These are phyloP conservation scores for Anoura caudifer DNA, from an alignment of 2,113 vertebrate species.

Conservation along the genomic window DNA sequence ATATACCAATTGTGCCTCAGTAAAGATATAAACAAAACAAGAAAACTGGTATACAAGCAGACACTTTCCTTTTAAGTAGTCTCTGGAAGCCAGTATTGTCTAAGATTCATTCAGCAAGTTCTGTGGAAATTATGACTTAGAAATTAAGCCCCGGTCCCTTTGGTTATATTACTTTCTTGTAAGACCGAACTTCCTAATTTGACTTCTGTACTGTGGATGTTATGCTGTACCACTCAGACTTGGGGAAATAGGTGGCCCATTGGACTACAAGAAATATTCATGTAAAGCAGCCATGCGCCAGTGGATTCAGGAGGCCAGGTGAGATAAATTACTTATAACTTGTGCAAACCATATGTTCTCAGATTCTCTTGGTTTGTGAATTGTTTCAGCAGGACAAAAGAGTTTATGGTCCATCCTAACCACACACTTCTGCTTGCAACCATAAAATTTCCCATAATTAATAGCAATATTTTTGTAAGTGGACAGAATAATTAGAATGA, in stretches of 20 bases:
- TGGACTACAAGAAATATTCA: background rate
- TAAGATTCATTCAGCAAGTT: slow-evolving; percentile 7
- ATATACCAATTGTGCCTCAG: background rate
- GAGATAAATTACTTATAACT: background rate
- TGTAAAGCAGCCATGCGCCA: background rate
- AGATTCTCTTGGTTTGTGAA: background rate
- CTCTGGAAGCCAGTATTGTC: background rate
- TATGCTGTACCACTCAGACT: background rate
- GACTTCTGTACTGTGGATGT: background rate
- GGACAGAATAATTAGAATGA: background rate
- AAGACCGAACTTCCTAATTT: background rate
- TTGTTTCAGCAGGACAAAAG: background rate
- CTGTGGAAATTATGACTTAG: background rate
- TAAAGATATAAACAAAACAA: background rate
- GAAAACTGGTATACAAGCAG: background rate
- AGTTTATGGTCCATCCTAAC: background rate
- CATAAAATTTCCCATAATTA: background rate
- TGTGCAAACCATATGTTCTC: background rate
- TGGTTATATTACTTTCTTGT: background rate
- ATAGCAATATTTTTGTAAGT: slow-evolving; percentile 6
- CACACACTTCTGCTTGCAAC: background rate
- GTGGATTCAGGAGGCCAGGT: background rate
- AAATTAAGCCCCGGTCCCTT: background rate
- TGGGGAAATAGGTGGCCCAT: background rate
- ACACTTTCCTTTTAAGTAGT: background rate